phyloP scores from a whole-genome alignment of 35 echinoderm and acorn worm genomes.

The Acanthaster planci region DNA sequence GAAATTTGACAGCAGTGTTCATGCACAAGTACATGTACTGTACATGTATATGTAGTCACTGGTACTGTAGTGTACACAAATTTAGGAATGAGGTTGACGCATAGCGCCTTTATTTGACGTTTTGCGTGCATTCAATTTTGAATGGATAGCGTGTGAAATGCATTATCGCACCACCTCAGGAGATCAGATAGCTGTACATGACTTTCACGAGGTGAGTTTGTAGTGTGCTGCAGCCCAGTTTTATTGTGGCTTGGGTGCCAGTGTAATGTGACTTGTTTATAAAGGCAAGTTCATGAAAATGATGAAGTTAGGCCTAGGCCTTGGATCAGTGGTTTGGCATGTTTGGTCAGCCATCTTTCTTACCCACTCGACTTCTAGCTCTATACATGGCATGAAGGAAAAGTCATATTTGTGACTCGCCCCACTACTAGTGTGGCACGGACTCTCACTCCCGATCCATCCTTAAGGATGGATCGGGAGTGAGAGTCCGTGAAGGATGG shows the following conservation, averaged over 20 bases:
- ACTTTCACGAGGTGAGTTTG: neutral
- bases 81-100: neutral
- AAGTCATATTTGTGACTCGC: too few relatives aligned
- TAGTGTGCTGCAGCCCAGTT: neutral
- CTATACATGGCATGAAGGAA: too few relatives aligned
- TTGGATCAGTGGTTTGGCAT: neutral
- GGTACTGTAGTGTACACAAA: neutral
- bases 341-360: neutral
- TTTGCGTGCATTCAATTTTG: neutral
- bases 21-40: neutral
- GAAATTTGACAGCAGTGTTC: too few relatives aligned
- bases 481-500: too few relatives aligned
- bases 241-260: neutral
- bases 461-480: too few relatives aligned
- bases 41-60: neutral
- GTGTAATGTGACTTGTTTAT: neutral
- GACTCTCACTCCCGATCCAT: too few relatives aligned
- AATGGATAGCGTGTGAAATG: slow-evolving; percentile 18
- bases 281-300: neutral
- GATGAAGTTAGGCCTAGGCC: neutral
- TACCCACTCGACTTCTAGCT: neutral
- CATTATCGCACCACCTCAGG: neutral
- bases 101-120: neutral
- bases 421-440: too few relatives aligned
- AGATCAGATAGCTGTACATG: neutral